A percentile compares a stretch with the other conserved stretches of the same genome.
phyloP scores from a whole-genome alignment of 2,113 vertebrate species.

The Nothoprocta perdicaria region DNA sequence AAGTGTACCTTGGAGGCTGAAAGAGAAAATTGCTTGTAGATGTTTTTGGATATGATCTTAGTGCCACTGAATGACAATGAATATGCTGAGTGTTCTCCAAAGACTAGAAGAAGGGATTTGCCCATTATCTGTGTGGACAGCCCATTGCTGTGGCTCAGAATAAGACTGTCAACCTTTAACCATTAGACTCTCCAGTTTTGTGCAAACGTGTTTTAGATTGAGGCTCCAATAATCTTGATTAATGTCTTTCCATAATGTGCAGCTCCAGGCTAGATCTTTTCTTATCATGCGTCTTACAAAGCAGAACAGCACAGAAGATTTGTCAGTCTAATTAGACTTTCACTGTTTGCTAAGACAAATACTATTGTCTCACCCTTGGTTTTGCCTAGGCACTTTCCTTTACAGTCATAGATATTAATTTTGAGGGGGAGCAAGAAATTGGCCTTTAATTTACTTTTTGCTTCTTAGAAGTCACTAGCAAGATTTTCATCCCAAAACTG shows the following conservation, averaged over 20 bases:
- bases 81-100: background rate
- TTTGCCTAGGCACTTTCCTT: constrained; percentile 65
- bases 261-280: constrained; percentile 66
- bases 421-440: constrained; percentile 38
- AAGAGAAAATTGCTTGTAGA: background rate
- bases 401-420: constrained; percentile 66
- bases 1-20: background rate
- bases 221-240: constrained; percentile 77
- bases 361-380: constrained; percentile 61
- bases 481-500: constrained; percentile 65
- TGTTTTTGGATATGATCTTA: background rate
- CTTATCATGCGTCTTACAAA: constrained; percentile 66
- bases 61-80: background rate
- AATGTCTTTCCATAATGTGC: constrained; percentile 68
- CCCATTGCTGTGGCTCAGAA: background rate
- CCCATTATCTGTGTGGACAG: background rate
- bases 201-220: constrained; percentile 63
- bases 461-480: constrained; percentile 61
- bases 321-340: constrained; percentile 81
- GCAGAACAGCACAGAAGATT: constrained; percentile 70
- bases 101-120: background rate
- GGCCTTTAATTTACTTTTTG: constrained; percentile 69
- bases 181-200: constrained; percentile 41
- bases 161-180: constrained; percentile 28
- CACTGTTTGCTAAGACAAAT: constrained; percentile 73